These are phyloP conservation scores for Netelia virgata DNA, from an alignment of 2,888 invertebrate species.

Conservation along the genomic window DNA sequence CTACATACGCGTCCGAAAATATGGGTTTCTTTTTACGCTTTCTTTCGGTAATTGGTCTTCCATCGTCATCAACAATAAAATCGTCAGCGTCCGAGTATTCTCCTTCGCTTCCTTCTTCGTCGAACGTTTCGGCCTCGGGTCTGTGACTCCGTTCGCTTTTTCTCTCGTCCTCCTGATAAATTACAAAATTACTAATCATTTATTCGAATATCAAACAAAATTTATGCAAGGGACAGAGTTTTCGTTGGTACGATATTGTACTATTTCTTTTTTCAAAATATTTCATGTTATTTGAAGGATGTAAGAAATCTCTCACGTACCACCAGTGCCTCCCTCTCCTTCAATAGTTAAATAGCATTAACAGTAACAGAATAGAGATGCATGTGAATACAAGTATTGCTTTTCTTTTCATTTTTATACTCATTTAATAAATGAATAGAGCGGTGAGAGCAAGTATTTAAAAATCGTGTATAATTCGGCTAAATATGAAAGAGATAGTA, in stretches of 20 bases:
- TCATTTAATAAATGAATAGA: constrained; percentile 29
- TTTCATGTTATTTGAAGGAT: background rate
- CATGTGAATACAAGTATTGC: background rate
- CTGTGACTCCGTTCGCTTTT: constrained; percentile 90
- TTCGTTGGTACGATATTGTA: no score
- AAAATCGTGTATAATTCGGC: background rate
- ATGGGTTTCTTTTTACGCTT: constrained; percentile 93
- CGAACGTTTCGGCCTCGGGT: constrained; percentile 88
- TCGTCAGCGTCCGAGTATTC: constrained; percentile 96
- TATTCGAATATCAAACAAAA: background rate
- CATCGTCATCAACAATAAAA: constrained; percentile 99
- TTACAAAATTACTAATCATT: constrained; percentile 3
- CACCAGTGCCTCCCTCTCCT: constrained; percentile 76
- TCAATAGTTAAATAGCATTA: constrained; percentile 69
- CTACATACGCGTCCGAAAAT: constrained; percentile 93
- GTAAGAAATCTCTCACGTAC: constrained; percentile 69
- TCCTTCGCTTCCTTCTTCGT: constrained; percentile 92
- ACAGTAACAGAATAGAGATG: constrained; percentile 57
- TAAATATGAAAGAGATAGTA: constrained; percentile 25
- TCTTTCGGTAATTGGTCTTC: constrained; percentile 93
- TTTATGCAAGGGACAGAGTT: background rate
- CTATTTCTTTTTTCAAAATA: no score
- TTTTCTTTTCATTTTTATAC: background rate
- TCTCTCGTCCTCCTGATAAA: constrained; percentile 90
- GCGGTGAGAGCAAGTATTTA: background rate